Percentiles rank a stretch among this genome's conserved stretches.
phyloP scores from a whole-genome alignment of 2,113 vertebrate species.

The Phylloscopus trochiloides region DNA sequence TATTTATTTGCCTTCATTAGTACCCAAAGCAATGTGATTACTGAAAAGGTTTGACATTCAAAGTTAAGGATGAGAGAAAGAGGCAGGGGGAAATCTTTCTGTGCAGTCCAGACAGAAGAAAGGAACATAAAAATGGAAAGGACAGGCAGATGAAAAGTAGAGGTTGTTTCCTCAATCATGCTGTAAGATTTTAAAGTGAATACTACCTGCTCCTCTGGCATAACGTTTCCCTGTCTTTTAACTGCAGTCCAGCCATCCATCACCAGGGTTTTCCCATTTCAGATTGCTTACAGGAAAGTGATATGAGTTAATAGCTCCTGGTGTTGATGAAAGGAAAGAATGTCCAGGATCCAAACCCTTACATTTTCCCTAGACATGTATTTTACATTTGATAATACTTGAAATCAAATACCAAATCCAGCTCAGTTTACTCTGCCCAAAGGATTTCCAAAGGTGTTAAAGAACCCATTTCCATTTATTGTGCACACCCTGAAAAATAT shows the following conservation, averaged over 20 bases:
- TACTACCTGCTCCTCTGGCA: not conserved
- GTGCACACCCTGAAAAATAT: not conserved
- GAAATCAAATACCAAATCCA: not conserved
- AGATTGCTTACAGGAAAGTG: not conserved
- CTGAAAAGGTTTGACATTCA: constrained; percentile 30
- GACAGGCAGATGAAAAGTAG: not conserved
- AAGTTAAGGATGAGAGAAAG: not conserved
- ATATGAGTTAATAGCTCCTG: not conserved
- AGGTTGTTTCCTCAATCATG: not conserved
- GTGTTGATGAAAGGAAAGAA: not conserved
- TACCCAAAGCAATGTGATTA: not conserved
- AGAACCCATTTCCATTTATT: not conserved
- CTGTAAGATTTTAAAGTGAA: not conserved
- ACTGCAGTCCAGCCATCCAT: not conserved
- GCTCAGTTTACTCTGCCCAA: not conserved
- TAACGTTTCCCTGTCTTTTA: not conserved
- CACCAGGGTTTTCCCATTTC: not conserved
- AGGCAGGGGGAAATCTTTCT: not conserved
- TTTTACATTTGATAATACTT: not conserved
- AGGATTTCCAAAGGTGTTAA: not conserved
- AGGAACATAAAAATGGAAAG: not conserved
- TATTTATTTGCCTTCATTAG: constrained; percentile 39
- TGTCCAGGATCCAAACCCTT: not conserved
- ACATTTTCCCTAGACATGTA: not conserved
- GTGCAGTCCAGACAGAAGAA: not conserved